Evolutionary conservation across 2,888 invertebrate species (phyloP).

Genomic region (Dione juno): DNA sequence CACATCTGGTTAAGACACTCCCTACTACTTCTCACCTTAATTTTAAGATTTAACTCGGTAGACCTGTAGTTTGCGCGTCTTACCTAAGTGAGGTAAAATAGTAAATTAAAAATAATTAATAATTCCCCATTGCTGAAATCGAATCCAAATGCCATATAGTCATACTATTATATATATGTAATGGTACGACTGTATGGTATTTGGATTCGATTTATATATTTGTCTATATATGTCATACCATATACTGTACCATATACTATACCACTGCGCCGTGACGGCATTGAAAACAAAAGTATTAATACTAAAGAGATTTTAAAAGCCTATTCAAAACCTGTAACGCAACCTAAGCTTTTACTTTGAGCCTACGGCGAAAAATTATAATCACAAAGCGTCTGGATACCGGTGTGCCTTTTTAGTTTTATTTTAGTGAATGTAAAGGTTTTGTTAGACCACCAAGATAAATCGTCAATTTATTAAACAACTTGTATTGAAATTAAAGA

Average conservation of each 20-base stretch:
- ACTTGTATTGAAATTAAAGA: not conserved
- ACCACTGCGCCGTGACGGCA: not conserved
- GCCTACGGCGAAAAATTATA: conserved; percentile 19
- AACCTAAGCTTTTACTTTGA: conserved; percentile 12
- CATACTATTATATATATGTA: too few relatives aligned
- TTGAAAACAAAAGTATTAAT: not conserved
- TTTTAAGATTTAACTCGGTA: too few relatives aligned
- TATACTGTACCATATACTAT: not conserved
- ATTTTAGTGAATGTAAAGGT: not conserved
- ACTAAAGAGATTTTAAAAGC: not conserved
- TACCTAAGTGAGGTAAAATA: too few relatives aligned
- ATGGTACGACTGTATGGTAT: too few relatives aligned
- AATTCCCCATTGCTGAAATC: too few relatives aligned
- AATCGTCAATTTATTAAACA: not conserved
- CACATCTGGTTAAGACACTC: too few relatives aligned
- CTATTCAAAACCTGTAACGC: conserved; percentile 10
- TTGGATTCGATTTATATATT: too few relatives aligned
- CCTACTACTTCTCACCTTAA: too few relatives aligned
- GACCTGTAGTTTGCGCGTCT: too few relatives aligned
- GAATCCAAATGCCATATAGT: too few relatives aligned
- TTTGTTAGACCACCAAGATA: conserved; percentile 14
- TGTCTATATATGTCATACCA: too few relatives aligned
- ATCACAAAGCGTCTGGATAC: conserved; percentile 21
- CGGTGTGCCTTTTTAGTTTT: conserved; percentile 3
- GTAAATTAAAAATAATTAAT: too few relatives aligned